phyloP scores from a whole-genome alignment of 1,140 invertebrate species.

The Amphibalanus amphitrite region DNA sequence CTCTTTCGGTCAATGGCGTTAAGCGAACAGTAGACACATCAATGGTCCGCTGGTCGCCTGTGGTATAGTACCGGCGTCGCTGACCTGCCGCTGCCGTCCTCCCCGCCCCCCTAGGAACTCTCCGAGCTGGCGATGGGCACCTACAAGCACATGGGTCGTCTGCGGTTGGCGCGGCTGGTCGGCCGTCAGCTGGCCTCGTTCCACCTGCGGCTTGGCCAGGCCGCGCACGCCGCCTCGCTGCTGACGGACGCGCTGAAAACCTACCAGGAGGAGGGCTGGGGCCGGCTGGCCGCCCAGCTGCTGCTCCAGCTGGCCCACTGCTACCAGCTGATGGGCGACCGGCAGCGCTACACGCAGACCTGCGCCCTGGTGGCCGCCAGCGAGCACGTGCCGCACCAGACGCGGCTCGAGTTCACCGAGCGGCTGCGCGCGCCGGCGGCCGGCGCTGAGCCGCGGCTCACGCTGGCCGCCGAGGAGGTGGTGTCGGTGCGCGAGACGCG shows the following conservation, averaged over 20 bases:
- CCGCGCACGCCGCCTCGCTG: constrained; percentile 72
- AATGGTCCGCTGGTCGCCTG: not conserved
- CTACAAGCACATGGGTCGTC: constrained; percentile 82
- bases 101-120: constrained; percentile 41
- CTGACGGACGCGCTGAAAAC: constrained; percentile 67
- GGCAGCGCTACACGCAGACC: constrained; percentile 32
- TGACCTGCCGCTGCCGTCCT: not conserved
- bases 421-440: not conserved
- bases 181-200: constrained; percentile 76
- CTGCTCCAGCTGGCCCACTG: constrained; percentile 67
- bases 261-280: constrained; percentile 74
- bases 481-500: not conserved
- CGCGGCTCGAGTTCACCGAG: not conserved
- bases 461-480: constrained; percentile 1
- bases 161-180: constrained; percentile 65
- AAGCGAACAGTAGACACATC: not conserved
- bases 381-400: constrained; percentile 7
- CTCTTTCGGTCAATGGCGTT: constrained; percentile 7
- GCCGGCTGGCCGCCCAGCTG: constrained; percentile 55
- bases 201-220: constrained; percentile 69
- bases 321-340: constrained; percentile 57
- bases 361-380: constrained; percentile 55
- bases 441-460: not conserved
- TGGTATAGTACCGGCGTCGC: too few relatives aligned
- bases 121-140: constrained; percentile 90